phyloP scores from a whole-genome alignment of 2,113 vertebrate genomes.

The Megaceryle torquata region DNA sequence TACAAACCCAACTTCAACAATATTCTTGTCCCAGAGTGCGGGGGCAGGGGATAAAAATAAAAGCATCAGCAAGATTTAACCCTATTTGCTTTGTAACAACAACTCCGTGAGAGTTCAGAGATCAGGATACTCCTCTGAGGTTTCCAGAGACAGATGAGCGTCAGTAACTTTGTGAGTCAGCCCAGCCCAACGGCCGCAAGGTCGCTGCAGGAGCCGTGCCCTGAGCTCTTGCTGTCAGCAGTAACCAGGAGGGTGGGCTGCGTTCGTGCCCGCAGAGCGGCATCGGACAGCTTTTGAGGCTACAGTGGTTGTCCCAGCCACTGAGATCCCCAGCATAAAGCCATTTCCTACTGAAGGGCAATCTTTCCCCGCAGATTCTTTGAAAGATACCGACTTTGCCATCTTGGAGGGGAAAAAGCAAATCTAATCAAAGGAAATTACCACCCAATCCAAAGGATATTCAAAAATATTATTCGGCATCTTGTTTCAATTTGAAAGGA shows the following conservation, averaged over 20 bases:
- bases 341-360: neutral
- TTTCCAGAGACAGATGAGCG: neutral
- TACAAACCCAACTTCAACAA: neutral
- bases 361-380: neutral
- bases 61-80: neutral
- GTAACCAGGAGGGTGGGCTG: neutral
- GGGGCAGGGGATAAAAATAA: neutral
- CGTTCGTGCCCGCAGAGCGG: neutral
- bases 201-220: neutral
- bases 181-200: neutral
- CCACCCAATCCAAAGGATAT: neutral
- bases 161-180: neutral
- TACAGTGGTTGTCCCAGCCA: neutral
- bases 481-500: neutral
- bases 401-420: neutral
- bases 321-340: neutral
- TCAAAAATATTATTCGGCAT: neutral
- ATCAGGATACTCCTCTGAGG: neutral
- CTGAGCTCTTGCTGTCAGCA: neutral
- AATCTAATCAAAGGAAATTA: neutral
- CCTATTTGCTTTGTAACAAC: neutral
- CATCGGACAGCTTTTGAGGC: neutral
- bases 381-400: neutral
- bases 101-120: neutral
- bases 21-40: neutral